phyloP scores from a whole-genome alignment of 37 sponge, comb jelly and placozoan species.

The Oopsacas minuta region DNA sequence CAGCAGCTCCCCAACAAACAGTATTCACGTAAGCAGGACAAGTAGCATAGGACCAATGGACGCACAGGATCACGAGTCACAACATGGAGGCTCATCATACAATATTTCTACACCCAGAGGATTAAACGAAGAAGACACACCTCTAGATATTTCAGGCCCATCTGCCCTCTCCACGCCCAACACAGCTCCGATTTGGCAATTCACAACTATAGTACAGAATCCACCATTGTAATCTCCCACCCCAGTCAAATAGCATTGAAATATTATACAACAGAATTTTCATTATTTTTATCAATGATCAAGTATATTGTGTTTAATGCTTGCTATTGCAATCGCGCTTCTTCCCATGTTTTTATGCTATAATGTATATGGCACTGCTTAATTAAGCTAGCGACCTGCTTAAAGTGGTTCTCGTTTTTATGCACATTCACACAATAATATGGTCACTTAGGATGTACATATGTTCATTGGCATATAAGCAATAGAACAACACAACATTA shows the following conservation, averaged over 20 bases:
- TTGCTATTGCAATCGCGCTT: background rate
- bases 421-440: background rate
- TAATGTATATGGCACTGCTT: background rate
- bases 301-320: background rate
- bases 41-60: constrained; percentile 12
- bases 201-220: background rate
- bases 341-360: background rate
- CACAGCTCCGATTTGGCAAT: background rate
- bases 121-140: background rate
- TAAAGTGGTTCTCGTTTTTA: background rate
- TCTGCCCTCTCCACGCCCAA: background rate
- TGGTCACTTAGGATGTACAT: constrained; percentile 16
- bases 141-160: background rate
- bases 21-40: background rate
- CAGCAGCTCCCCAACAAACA: background rate
- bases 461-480: background rate
- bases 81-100: background rate
- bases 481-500: background rate
- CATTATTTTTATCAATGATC: background rate
- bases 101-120: background rate
- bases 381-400: background rate
- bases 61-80: background rate
- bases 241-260: background rate
- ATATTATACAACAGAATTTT: background rate
- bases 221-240: background rate